Conservation (phyloP, 2,888 invertebrate genomes). For the Dryocosmus kuriphilus region DNA sequence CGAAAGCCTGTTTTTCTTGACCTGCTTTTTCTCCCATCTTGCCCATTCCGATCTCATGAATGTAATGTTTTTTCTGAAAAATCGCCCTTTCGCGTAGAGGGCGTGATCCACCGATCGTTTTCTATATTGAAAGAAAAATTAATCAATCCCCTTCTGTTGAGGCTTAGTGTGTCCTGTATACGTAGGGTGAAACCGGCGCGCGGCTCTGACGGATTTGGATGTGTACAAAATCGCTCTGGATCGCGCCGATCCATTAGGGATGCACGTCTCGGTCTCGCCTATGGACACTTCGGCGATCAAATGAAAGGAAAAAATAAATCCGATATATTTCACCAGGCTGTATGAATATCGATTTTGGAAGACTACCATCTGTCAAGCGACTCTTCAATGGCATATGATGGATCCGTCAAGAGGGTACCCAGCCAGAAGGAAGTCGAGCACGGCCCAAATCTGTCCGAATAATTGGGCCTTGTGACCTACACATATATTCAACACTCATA, state of each 20-base stretch:
- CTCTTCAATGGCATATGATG: constrained; percentile 54
- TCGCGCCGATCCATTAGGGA: constrained; percentile 19
- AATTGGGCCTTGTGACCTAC: constrained; percentile 61
- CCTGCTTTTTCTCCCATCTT: not conserved
- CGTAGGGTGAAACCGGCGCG: not conserved
- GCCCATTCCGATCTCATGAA: not conserved
- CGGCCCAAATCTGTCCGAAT: constrained; percentile 60
- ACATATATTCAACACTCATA: not conserved
- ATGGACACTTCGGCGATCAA: constrained; percentile 2
- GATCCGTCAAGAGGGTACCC: constrained; percentile 57
- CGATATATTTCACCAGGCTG: constrained; percentile 30
- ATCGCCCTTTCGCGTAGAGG: not conserved
- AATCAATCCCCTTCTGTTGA: constrained; percentile 22
- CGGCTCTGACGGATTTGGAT: constrained; percentile 4
- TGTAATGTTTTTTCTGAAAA: constrained; percentile 3
- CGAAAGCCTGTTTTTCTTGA: not conserved
- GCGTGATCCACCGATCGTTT: constrained; percentile 16
- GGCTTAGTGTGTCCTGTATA: not conserved
- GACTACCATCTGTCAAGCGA: constrained; percentile 38
- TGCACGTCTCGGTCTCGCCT: constrained; percentile 16
- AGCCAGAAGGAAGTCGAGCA: constrained; percentile 40
- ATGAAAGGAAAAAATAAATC: constrained; percentile 30
- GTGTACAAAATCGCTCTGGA: constrained; percentile 20
- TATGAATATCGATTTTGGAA: constrained; percentile 37
- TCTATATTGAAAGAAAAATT: constrained; percentile 31